phyloP scores from a whole-genome alignment of 2,888 invertebrate species.

The Eilema griseolum region DNA sequence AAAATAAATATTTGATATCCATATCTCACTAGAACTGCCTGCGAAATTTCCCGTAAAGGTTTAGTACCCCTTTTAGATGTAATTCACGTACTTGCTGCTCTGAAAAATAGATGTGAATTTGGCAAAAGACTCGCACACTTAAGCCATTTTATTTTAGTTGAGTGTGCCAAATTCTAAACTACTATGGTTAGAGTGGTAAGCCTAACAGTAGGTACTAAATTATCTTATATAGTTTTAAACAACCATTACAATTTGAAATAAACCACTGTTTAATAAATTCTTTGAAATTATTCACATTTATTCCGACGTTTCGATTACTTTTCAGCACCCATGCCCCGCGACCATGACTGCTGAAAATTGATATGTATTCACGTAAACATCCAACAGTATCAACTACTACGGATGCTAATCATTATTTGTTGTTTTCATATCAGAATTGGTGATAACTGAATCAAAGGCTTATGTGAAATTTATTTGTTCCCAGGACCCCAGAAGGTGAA shows the following conservation, averaged over 20 bases:
- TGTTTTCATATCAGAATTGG: not conserved
- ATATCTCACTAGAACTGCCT: constrained; percentile 4
- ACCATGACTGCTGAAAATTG: no score
- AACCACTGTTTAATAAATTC: no score
- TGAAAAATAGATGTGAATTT: constrained; percentile 4
- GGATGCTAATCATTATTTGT: not conserved
- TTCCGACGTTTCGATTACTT: no score
- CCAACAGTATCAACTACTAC: not conserved
- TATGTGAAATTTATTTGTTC: constrained; percentile 31
- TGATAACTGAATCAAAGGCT: not conserved
- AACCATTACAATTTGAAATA: no score
- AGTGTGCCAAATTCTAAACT: not conserved
- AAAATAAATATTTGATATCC: not conserved
- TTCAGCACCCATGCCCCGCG: no score
- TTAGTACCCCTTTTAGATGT: not conserved
- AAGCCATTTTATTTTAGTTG: not conserved
- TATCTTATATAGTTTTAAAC: not conserved
- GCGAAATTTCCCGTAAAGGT: not conserved
- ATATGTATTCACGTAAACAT: no score
- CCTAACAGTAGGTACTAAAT: not conserved
- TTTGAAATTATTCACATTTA: no score
- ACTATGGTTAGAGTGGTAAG: not conserved
- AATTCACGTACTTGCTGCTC: not conserved
- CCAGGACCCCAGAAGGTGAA: constrained; percentile 74
- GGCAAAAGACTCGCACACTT: constrained; percentile 1